phyloP scores from a whole-genome alignment of 1,140 invertebrate genomes.

The Ganaspis sp. region DNA sequence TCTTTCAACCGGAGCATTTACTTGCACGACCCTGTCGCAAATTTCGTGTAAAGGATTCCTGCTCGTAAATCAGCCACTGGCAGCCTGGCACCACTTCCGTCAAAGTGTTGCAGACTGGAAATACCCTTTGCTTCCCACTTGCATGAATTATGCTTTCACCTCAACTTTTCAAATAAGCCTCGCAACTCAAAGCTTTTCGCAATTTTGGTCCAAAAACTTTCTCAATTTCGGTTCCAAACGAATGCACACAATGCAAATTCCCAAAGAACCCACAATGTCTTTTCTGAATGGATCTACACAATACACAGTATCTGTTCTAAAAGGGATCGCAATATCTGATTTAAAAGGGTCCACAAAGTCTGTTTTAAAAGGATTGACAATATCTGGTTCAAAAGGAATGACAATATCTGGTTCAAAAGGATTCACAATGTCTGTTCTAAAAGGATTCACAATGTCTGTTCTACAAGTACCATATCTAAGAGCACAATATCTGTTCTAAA shows the following conservation, averaged over 20 bases:
- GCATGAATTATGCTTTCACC: slow-evolving; percentile 41
- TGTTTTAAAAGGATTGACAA: too few species aligned
- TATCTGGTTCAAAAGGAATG: too few species aligned
- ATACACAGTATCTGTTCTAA: too few species aligned
- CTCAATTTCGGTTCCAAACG: background rate
- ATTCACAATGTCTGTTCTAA: too few species aligned
- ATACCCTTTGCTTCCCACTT: slow-evolving; percentile 55
- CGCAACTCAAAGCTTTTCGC: background rate
- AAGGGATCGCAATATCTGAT: too few species aligned
- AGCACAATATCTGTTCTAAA: too few species aligned
- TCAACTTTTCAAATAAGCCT: slow-evolving; percentile 1
- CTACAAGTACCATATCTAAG: too few species aligned
- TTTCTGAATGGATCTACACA: too few species aligned
- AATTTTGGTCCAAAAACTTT: background rate
- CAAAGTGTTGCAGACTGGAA: slow-evolving; percentile 49
- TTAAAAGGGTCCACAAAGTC: too few species aligned
- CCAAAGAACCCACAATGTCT: background rate
- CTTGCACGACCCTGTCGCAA: slow-evolving; percentile 65
- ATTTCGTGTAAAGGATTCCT: slow-evolving; percentile 66
- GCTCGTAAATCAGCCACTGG: slow-evolving; percentile 64
- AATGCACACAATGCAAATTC: background rate
- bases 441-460: background rate
- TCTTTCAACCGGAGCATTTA: slow-evolving; percentile 53
- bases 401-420: too few species aligned
- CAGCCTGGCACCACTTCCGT: slow-evolving; percentile 46